phyloP scores from a whole-genome alignment of 2,888 invertebrate species.

The Drosophila planitibia region DNA sequence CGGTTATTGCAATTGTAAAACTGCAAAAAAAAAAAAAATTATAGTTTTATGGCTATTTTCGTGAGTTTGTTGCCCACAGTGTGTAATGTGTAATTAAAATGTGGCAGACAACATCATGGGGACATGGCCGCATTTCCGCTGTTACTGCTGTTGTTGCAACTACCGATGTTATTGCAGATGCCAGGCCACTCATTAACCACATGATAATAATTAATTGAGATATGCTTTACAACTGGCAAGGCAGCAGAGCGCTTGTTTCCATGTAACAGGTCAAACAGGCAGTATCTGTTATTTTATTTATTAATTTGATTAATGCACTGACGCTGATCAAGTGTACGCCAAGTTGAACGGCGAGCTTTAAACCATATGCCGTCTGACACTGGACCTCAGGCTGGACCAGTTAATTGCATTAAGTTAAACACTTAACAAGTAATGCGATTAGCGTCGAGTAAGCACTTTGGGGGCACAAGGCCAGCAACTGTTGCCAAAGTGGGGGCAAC shows the following conservation, averaged over 20 bases:
- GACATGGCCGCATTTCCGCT: conserved; percentile 48
- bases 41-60: conserved; percentile 61
- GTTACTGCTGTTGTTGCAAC: conserved; percentile 4
- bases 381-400: conserved; percentile 26
- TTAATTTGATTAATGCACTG: conserved; percentile 83
- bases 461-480: conserved; percentile 19
- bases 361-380: conserved; percentile 5
- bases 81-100: conserved; percentile 78
- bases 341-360: conserved; percentile 12
- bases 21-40: conserved; percentile 59
- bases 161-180: conserved; percentile 38
- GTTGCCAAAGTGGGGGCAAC: conserved; percentile 19
- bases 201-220: conserved; percentile 83
- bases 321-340: conserved; percentile 59
- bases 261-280: conserved; percentile 20
- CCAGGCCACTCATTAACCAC: conserved; percentile 63
- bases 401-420: conserved; percentile 56
- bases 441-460: conserved; percentile 34
- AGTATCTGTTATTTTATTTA: conserved; percentile 81
- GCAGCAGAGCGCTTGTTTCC: conserved; percentile 15
- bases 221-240: conserved; percentile 63
- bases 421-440: conserved; percentile 53
- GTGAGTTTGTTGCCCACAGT: conserved; percentile 44
- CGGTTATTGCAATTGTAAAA: conserved; percentile 42
- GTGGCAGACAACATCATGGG: conserved; percentile 66